Evolutionary conservation across 2,113 vertebrate species (phyloP), one percentile per base, ranked within the genome.

Genomic region (Spheniscus mendiculus): DNA sequence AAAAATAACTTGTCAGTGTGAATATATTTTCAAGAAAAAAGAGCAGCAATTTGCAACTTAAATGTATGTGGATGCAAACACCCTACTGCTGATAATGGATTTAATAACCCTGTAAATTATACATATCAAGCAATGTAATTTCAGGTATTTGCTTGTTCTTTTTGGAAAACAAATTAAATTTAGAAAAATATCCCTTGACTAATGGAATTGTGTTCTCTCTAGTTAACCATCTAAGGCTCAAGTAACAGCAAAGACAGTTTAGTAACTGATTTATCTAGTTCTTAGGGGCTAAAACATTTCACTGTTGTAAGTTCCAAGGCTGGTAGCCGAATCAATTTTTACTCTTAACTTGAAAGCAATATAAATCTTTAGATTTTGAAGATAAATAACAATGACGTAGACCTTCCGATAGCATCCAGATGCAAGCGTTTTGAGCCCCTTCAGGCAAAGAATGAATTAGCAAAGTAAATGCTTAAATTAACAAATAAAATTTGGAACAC

Each of bases 51-150:
- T 88, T 89, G 62, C 52, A 92, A 86, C 63, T 90, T 55, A 92
- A 87, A 95, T 58, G 23, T 40, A 45, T 52, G 30, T 56, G 55
- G 56, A 69, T 83, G 62, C 49, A 82, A 87, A 95, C 71, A 95
- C 45, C 72, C 93, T 83, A 42, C 61, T 84, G 58, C 53, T 91
- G 84, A 81, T 81, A 90, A 78, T 40, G 47, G 55, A 84, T 74
- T 92, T 89, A 81, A 83, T 78, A 95, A 85, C n/a, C 19, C 36
- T 70, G 84, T 88, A 77, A 95, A 94, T 83, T 83, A 91, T 27
- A 89, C 11, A 40, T 50, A 83, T 59, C 80, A 91, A 69, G 58
- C 19, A 91, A 87, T 34, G 38, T 55, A 13, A 89, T 90, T 88
- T 78, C 65, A 92, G 78, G 30, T 45, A 63, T 77, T 67, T 63